phyloP scores from a whole-genome alignment of 2,888 invertebrate species.

The Iphiclides podalirius region DNA sequence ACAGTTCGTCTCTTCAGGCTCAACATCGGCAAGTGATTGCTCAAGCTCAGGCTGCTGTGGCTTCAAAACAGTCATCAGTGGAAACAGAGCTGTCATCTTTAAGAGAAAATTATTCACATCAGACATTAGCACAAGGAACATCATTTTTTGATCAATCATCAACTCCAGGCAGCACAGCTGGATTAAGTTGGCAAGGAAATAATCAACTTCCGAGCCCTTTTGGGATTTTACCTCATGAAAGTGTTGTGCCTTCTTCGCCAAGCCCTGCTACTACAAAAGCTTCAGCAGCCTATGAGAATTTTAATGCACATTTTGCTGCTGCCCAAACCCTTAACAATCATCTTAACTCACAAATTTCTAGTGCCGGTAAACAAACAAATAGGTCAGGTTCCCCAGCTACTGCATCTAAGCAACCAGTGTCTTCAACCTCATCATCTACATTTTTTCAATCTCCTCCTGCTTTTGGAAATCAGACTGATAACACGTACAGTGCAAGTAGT shows the following conservation, averaged over 20 bases:
- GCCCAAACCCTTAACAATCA: constrained; percentile 83
- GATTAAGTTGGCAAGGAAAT: constrained; percentile 87
- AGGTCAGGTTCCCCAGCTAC: constrained; percentile 79
- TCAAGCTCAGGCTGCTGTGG: constrained; percentile 76
- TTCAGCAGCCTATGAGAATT: constrained; percentile 82
- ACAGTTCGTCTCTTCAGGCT: constrained; percentile 82
- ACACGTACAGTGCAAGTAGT: constrained; percentile 78
- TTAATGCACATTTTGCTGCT: constrained; percentile 85
- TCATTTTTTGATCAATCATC: constrained; percentile 85
- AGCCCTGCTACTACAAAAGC: constrained; percentile 81
- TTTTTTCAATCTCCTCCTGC: constrained; percentile 83
- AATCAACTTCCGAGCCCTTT: constrained; percentile 86
- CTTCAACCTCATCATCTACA: constrained; percentile 76
- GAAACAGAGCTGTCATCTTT: constrained; percentile 79
- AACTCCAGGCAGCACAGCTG: constrained; percentile 68
- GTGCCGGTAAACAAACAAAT: constrained; percentile 77
- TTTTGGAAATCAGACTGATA: constrained; percentile 80
- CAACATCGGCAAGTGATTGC: constrained; percentile 86
- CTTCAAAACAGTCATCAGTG: constrained; percentile 77
- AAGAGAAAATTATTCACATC: constrained; percentile 82
- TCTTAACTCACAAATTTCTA: constrained; percentile 82
- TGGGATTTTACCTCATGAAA: constrained; percentile 89
- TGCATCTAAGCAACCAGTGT: constrained; percentile 74
- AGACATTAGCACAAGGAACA: constrained; percentile 79
- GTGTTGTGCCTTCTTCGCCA: constrained; percentile 84